Conservation (phyloP, 2,888 invertebrate genomes). For the Mesopsocus fuscifrons region DNA sequence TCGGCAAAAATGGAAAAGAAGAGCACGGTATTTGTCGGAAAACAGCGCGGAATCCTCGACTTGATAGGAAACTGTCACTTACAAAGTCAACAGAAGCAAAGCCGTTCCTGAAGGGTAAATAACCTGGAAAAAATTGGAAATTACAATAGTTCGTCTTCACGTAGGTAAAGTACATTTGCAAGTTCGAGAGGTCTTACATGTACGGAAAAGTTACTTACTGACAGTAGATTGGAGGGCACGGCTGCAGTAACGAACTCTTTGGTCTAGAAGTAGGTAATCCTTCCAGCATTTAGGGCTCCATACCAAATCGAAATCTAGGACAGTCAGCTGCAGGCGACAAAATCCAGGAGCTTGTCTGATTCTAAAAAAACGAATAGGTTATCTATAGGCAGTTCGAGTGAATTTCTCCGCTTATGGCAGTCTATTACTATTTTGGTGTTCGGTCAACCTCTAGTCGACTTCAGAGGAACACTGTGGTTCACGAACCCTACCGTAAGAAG, state of each 20-base stretch:
- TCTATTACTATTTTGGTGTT: too few species aligned
- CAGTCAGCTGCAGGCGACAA: slow-evolving; percentile 24
- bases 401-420: too few species aligned
- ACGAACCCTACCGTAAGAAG: too few species aligned
- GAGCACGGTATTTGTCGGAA: background rate
- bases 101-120: background rate
- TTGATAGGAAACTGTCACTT: background rate
- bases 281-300: slow-evolving; percentile 25
- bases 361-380: too few species aligned
- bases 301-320: slow-evolving; percentile 28
- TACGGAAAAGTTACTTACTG: background rate
- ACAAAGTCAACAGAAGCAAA: slow-evolving; percentile 5
- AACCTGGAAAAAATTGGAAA: background rate
- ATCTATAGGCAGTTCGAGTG: too few species aligned
- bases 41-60: slow-evolving; percentile 4
- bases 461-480: too few species aligned
- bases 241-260: slow-evolving; percentile 25
- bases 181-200: too few species aligned
- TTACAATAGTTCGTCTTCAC: too few species aligned
- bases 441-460: too few species aligned
- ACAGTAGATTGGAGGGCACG: background rate
- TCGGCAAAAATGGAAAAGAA: too few species aligned
- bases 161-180: too few species aligned
- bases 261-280: slow-evolving; percentile 25
- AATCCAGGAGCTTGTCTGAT: background rate